Evolutionary conservation across 2,797 vertebrate species (phyloP), one percentile per base, ranked within the genome.

Genomic region (Natrix natrix): DNA sequence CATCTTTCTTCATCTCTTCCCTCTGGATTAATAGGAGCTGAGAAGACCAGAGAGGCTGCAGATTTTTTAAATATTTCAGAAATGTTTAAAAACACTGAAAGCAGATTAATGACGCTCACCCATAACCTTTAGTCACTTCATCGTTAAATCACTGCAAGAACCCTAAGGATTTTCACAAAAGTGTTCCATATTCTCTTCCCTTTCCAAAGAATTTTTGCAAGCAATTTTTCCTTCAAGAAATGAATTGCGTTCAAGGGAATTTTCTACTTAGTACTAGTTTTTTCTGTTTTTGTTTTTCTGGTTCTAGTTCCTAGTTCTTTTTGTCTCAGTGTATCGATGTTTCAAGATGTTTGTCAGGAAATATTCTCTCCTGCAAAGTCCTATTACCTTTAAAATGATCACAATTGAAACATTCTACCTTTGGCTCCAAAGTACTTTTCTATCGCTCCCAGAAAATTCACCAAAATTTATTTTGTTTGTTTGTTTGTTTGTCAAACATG

Each of bases 311-410:
- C 32, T 91, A 94, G 93, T 61, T 86, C 17, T 56, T 87, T 95
- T 86, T 94, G 90, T 93, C 89, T 93, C 91, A 90, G 94, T 37
- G 17, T 93, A 94, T 96, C 87, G 43, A 60, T 59, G 8, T 10
- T 52, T 26, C 56, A 3, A 8, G 3, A 56, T 91, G 17, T 89
- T 93, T 90, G 61, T 96, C 91, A 69, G 91, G 93, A 86, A 78
- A 93, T 63, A 90, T 91, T 94, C 92, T 57, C 43, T 91, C 92
- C 0, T 54, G 95, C 26, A 89, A 88, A 1, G 37, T 93, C 95
- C 91, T 91, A 0, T 93, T 91, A 91, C 91, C 1, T 37, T 93
- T 92, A 89, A 94, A 92, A 89, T 16, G 5, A 95, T 74, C n/a
- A 8, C 32, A 74, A 74, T 1, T 37, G 69, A 37, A 20, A 1